These are phyloP conservation scores for Siniperca obscura DNA, from an alignment of 2,797 vertebrate genomes.

Conservation along the genomic window DNA sequence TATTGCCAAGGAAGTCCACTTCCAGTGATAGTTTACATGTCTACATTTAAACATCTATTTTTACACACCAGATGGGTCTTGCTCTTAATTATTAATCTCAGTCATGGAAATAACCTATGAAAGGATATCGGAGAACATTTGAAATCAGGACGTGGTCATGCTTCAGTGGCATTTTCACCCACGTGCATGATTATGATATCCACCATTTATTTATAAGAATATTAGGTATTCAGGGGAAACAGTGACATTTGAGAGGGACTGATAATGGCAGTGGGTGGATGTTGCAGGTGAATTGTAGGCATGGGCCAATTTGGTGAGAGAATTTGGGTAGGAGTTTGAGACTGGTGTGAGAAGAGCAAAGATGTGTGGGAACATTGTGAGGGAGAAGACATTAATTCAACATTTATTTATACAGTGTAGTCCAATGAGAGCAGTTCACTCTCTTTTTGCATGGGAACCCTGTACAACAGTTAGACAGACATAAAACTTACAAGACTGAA, in stretches of 20 bases:
- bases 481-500: neutral
- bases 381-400: conserved; percentile 2
- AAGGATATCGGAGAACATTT: conserved; percentile 4
- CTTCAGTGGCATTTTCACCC: conserved; percentile 21
- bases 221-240: conserved; percentile 34
- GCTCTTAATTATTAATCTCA: conserved; percentile 1
- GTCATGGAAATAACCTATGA: neutral
- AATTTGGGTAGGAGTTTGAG: neutral
- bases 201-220: conserved; percentile 21
- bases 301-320: conserved; percentile 2
- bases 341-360: conserved; percentile 1
- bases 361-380: conserved; percentile 13
- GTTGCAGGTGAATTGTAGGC: conserved; percentile 36
- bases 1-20: neutral
- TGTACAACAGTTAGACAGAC: neutral
- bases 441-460: neutral
- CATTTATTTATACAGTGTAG: neutral
- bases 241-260: conserved; percentile 46
- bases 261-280: conserved; percentile 35
- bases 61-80: neutral
- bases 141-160: neutral
- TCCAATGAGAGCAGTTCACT: neutral
- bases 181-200: conserved; percentile 8
- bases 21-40: neutral
- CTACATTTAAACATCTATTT: neutral